Base-by-base conservation (phyloP, 2,113 vertebrate genomes). In the Gymnocephalus cernua region DNA sequence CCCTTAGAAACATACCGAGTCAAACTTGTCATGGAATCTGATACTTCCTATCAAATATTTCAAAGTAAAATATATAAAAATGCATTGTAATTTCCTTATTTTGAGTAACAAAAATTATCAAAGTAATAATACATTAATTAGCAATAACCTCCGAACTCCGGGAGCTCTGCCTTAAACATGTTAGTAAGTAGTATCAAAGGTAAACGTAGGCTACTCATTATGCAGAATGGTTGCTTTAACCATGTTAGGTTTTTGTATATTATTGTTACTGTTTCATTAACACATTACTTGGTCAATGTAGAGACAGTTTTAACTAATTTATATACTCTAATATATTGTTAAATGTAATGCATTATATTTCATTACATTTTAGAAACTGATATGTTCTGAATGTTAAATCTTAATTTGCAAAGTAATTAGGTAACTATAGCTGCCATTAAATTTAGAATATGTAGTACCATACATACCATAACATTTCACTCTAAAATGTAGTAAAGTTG, bases 61-160 rank as follows among this genome's bases (percentile, higher is more conserved):
- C 79, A 84, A 77, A 84, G 67, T 84, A 82, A 91, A 70, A 38
- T 3, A 9, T 1, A 5, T 3, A 21, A 5, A 25, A 9, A 0
- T 9, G 35, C 35, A 35, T 38, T 16, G 25, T 4, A 0, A 54
- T 12, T 11, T 16, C 47, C 16, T 10, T 18, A 7, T 51, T 35
- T 35, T 54, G 14, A 47, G 6, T 8, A 14, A 19, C 15, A 19
- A 3, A 50, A 35, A 15, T 4, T 7, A n/a, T 11, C 18, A 6
- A 4, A 16, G 44, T 61, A 41, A 63, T 74, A 5, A 64, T 1
- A 10, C 1, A 2, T 27, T 38, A 35, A 50, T 50, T 27, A 38
- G 1, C 32, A 16, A 48, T 23, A 23, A 32, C 41, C 7, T 27
- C 32, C 25, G 13, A 15, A 15, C 4, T 15, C 0, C 12, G 32